Percentiles rank a stretch among this genome's conserved stretches.
Evolutionary conservation across 2,888 invertebrate genomes (phyloP).

Genomic region (Macropis europaea): DNA sequence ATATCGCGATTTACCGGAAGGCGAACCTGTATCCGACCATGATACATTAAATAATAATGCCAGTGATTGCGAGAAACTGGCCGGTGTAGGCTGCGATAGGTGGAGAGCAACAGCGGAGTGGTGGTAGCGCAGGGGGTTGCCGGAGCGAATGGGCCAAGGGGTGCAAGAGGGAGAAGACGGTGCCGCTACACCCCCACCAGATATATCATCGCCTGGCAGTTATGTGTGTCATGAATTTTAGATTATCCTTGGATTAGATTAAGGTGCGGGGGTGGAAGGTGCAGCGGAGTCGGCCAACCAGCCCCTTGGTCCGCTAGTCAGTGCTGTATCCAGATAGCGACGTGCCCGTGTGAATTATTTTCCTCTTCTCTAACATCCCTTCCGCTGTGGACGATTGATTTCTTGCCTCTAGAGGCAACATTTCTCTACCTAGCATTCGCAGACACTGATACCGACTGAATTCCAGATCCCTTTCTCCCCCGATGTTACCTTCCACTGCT

Average conservation of each 20-base stretch:
- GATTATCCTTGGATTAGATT: conserved; percentile 79
- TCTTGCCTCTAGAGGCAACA: conserved; percentile 20
- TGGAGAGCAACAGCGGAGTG: background rate
- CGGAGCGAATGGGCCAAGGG: conserved; percentile 22
- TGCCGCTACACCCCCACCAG: conserved; percentile 71
- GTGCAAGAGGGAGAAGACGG: conserved; percentile 49
- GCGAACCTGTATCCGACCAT: conserved; percentile 42
- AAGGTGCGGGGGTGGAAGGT: conserved; percentile 68
- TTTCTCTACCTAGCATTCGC: no score
- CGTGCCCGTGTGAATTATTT: conserved; percentile 57
- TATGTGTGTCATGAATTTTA: conserved; percentile 79
- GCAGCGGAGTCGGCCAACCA: conserved; percentile 47
- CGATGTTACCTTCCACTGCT: no score
- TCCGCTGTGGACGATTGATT: conserved; percentile 37
- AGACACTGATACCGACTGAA: no score
- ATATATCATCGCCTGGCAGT: conserved; percentile 79
- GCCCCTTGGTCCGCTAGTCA: conserved; percentile 57
- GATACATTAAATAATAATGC: conserved; percentile 70
- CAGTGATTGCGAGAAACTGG: conserved; percentile 63
- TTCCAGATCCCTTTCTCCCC: no score
- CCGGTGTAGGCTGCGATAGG: conserved; percentile 33
- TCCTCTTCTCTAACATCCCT: conserved; percentile 36
- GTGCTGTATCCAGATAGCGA: conserved; percentile 26
- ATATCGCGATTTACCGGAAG: conserved; percentile 56
- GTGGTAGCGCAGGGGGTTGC: background rate